Evolutionary conservation across 2,888 invertebrate species (phyloP).

Genomic region (Drosophila basisetae): DNA sequence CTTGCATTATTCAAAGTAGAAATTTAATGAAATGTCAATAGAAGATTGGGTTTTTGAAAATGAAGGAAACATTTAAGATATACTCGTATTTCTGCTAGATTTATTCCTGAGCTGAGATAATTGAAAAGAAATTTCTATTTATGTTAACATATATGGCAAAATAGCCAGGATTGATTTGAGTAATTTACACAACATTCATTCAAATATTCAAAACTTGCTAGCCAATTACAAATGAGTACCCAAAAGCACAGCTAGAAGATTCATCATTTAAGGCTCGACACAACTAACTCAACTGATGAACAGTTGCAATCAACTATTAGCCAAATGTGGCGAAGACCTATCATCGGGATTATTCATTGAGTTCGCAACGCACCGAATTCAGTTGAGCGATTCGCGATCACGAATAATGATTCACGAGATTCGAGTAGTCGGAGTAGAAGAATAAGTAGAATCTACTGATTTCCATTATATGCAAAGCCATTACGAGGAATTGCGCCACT

Average conservation of each 20-base stretch:
- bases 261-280: not conserved
- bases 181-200: not conserved
- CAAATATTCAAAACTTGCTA: not conserved
- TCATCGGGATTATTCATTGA: not conserved
- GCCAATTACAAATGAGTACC: not conserved
- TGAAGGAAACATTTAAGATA: not conserved
- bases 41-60: not conserved
- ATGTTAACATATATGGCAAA: not conserved
- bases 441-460: conserved; percentile 43
- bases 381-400: conserved; percentile 35
- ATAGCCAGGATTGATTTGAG: not conserved
- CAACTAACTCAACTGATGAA: not conserved
- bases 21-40: not conserved
- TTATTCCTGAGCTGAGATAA: not conserved
- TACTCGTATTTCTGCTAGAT: not conserved
- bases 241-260: not conserved
- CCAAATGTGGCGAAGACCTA: conserved; percentile 6
- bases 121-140: not conserved
- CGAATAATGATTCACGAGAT: conserved; percentile 41
- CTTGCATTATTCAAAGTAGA: not conserved
- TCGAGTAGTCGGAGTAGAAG: not conserved
- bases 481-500: conserved; percentile 74
- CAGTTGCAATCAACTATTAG: conserved; percentile 4
- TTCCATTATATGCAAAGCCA: conserved; percentile 76
- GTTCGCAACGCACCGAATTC: not conserved